These are phyloP conservation scores for Callionymus lyra DNA, from an alignment of 2,113 vertebrate genomes.

Conservation along the genomic window DNA sequence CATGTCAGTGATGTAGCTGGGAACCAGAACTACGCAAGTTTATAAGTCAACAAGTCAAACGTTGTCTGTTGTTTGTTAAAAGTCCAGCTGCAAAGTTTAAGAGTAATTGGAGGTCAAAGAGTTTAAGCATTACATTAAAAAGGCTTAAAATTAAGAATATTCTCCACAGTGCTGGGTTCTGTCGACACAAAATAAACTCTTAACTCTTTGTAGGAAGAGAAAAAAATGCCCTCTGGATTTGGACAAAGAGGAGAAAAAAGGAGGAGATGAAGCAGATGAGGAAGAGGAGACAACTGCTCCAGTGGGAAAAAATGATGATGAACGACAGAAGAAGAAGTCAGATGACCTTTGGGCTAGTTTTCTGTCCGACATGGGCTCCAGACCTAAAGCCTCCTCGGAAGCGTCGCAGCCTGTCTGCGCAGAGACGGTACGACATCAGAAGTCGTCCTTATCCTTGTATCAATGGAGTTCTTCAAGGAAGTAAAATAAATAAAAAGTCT, in stretches of 20 bases:
- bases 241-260: slow-evolving; percentile 38
- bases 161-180: no score
- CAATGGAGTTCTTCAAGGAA: no score
- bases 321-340: slow-evolving; percentile 72
- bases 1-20: no score
- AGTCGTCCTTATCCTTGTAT: no score
- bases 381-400: slow-evolving; percentile 49
- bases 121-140: no score
- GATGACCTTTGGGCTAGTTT: slow-evolving; percentile 97
- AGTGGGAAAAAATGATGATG: slow-evolving; percentile 14
- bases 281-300: slow-evolving; percentile 7
- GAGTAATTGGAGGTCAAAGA: no score
- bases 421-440: slow-evolving; percentile 18
- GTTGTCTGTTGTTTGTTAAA: no score
- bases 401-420: not conserved
- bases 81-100: no score
- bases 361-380: slow-evolving; percentile 83
- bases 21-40: no score
- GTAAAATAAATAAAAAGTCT: no score
- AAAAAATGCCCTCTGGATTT: slow-evolving; percentile 71
- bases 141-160: no score
- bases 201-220: slow-evolving; percentile 69
- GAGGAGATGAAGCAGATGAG: slow-evolving; percentile 34
- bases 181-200: not conserved
- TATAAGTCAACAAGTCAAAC: no score